These are phyloP conservation scores for Streptopelia turtur DNA, from an alignment of 2,797 vertebrate species.

Conservation along the genomic window DNA sequence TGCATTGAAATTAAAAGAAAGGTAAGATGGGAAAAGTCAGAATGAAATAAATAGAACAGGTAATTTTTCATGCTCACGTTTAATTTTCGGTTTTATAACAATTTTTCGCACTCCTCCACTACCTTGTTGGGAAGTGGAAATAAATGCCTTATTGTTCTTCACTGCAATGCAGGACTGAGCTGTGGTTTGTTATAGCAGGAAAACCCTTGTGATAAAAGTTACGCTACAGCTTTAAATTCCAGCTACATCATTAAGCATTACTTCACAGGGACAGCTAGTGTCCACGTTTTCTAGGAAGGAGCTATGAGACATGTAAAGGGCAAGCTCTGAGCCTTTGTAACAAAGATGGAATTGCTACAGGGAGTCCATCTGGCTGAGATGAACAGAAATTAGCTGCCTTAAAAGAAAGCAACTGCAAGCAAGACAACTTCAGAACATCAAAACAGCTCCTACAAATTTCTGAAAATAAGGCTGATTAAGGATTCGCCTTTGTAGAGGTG, in stretches of 20 bases:
- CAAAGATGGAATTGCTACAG: not conserved
- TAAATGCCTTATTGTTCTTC: not conserved
- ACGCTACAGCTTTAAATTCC: not conserved
- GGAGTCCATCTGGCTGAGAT: not conserved
- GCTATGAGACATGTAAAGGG: accelerated
- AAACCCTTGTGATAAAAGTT: not conserved
- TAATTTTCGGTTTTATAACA: not conserved
- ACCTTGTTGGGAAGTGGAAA: not conserved
- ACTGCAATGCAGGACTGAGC: not conserved
- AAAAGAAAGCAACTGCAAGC: not conserved
- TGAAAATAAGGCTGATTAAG: not conserved
- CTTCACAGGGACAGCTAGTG: not conserved
- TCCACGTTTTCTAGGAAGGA: not conserved
- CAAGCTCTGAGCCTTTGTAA: not conserved
- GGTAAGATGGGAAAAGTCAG: not conserved
- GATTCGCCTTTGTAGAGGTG: not conserved
- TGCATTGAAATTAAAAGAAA: not conserved
- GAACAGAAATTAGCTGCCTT: not conserved
- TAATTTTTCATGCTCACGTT: not conserved
- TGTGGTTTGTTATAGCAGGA: not conserved
- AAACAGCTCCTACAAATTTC: not conserved
- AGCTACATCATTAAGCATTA: not conserved
- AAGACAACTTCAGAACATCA: not conserved
- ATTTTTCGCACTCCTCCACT: not conserved
- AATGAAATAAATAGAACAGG: not conserved